Evolutionary conservation across 64 coral and sea anemone species (phyloP), one percentile per base, ranked within the genome.

Genomic region (Montipora foliosa): DNA sequence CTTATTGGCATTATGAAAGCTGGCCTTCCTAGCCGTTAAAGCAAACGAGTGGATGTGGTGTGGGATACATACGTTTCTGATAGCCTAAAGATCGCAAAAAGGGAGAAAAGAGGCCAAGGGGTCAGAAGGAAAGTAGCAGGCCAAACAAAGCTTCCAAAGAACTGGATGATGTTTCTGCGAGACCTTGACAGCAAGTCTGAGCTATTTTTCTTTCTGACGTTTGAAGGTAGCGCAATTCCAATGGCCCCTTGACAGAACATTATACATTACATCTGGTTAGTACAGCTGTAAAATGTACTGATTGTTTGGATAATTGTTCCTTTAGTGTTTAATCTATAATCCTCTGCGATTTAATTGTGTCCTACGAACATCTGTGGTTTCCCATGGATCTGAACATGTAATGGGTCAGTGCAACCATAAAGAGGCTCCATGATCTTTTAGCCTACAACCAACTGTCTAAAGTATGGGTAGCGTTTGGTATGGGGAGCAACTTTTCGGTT

Each of bases 361-460:
- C 12, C 57, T 59, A 59, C 6, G 57, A 59, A 59, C 57, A 29
- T 29, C 29, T 29, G 29, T 29, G 29, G 29, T 29, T 29, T 29
- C 29, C 29, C 29, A 29, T 29, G 83, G 91, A 71, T 67, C 51
- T 61, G 52, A 93, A 25, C 52, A 29, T 50, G 48, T 45, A 19
- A 93, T 93, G 84, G 25, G 53, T 49, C 24, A 93, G 50, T 88
- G 76, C 72, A 93, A 88, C 67, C 84, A 93, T 66, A 76, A 93
- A 83, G 92, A 93, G 75, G 92, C 84, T 76, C 48, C 74, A 76
- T 76, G 74, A 76, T 45, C 24, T 76, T 76, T 11, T 46, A 76
- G 29, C 74, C 8, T 76, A 46, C 74, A 76, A 76, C 74, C 74
- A 76, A 76, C 74, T 6, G 25, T 29, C 25, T 29, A 29, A 29